These are phyloP conservation scores for Ceratitis capitata DNA, from an alignment of 1,140 invertebrate species.

Conservation along the genomic window DNA sequence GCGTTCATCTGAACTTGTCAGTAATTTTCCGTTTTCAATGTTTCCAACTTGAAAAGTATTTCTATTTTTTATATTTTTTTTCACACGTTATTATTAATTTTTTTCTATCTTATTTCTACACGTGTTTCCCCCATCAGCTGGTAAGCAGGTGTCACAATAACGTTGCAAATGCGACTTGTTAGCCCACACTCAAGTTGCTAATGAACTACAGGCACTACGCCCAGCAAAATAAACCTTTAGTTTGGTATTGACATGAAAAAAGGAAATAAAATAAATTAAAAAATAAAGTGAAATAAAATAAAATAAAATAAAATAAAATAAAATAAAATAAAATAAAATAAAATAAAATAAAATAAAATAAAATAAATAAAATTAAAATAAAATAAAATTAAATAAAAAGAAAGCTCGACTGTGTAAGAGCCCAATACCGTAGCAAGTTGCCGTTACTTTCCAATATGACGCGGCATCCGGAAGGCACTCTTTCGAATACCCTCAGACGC, in stretches of 20 bases:
- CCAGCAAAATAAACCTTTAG: background rate
- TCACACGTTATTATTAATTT: background rate
- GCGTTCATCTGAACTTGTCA: background rate
- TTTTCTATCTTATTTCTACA: background rate
- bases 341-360: background rate
- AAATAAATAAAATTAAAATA: background rate
- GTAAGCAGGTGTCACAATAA: background rate
- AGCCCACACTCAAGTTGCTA: background rate
- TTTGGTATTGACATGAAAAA: too few relatives aligned
- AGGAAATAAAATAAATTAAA: too few relatives aligned
- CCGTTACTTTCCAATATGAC: too few relatives aligned
- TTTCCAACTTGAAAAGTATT: background rate
- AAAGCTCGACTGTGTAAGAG: too few relatives aligned
- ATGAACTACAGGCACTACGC: background rate
- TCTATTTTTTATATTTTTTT: background rate
- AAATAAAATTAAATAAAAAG: background rate
- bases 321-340: constrained; percentile 1
- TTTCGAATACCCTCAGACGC: too few relatives aligned
- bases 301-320: constrained; percentile 4
- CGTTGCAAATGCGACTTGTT: background rate
- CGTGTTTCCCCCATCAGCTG: background rate
- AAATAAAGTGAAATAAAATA: background rate
- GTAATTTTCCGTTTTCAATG: background rate
- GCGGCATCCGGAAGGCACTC: too few relatives aligned
- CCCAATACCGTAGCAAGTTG: too few relatives aligned